Conservation (phyloP, 2,113 vertebrate genomes). For the Percopsis transmontana region DNA sequence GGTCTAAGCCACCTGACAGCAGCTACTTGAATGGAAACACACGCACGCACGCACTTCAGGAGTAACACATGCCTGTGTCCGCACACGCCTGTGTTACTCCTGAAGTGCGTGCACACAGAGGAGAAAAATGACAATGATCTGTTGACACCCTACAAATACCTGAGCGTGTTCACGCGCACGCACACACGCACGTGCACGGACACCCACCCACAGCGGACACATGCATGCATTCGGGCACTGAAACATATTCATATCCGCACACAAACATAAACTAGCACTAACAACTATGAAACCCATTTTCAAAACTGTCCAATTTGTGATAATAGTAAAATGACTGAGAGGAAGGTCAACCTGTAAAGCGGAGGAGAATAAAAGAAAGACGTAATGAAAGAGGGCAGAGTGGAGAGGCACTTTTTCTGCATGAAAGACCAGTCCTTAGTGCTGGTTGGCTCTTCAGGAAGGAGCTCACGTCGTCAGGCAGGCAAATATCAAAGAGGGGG, state of each 20-base stretch:
- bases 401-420: too few relatives aligned
- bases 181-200: background rate
- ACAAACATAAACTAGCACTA: too few relatives aligned
- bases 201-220: background rate
- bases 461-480: background rate
- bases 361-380: too few relatives aligned
- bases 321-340: too few relatives aligned
- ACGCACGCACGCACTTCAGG: constrained; percentile 13
- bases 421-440: too few relatives aligned
- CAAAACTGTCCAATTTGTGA: too few relatives aligned
- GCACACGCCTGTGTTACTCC: background rate
- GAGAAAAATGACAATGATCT: background rate
- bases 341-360: too few relatives aligned
- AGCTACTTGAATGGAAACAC: background rate
- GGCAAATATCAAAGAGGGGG: constrained; percentile 32
- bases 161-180: background rate
- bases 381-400: too few relatives aligned
- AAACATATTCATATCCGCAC: too few relatives aligned
- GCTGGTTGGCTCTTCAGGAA: too few relatives aligned
- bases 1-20: background rate
- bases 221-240: background rate
- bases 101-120: background rate
- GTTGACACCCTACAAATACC: background rate
- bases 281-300: too few relatives aligned
- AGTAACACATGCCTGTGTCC: background rate